These are phyloP conservation scores for Paratilapia polleni DNA, from an alignment of 2,113 vertebrate species.

Conservation along the genomic window DNA sequence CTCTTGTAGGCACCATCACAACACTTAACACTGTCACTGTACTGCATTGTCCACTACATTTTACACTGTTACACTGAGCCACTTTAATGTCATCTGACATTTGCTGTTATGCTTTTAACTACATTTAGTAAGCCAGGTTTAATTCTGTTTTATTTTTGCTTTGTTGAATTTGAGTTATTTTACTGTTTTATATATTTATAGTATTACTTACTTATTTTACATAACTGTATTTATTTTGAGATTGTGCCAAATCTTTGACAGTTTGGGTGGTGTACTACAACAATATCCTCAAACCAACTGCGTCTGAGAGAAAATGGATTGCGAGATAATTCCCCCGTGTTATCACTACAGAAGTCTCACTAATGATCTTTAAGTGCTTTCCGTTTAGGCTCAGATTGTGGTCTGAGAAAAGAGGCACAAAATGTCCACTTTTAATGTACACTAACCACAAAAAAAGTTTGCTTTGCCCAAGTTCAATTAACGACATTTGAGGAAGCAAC, in stretches of 20 bases:
- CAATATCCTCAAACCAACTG: conserved; percentile 7
- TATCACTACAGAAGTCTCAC: conserved; percentile 14
- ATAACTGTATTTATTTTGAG: background rate
- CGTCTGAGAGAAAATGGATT: conserved; percentile 12
- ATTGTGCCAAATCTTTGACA: background rate
- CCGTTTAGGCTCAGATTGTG: conserved; percentile 30
- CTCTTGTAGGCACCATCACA: background rate
- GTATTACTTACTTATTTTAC: background rate
- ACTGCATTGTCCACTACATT: background rate
- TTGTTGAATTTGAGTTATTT: background rate
- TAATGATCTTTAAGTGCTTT: conserved; percentile 64
- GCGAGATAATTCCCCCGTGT: conserved; percentile 19
- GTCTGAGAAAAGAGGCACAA: background rate
- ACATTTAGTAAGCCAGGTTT: background rate
- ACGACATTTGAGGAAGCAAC: background rate
- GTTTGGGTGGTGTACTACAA: background rate
- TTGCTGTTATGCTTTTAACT: background rate
- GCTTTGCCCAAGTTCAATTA: background rate
- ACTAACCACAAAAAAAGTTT: background rate
- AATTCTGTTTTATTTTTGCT: background rate
- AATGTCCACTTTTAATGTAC: background rate
- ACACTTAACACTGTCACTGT: background rate
- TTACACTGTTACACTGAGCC: background rate
- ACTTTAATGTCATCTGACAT: background rate
- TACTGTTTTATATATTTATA: background rate